Evolutionary conservation across 1,140 invertebrate species (phyloP), one percentile per base, ranked within the genome.

Genomic region (Bombus waltoni): DNA sequence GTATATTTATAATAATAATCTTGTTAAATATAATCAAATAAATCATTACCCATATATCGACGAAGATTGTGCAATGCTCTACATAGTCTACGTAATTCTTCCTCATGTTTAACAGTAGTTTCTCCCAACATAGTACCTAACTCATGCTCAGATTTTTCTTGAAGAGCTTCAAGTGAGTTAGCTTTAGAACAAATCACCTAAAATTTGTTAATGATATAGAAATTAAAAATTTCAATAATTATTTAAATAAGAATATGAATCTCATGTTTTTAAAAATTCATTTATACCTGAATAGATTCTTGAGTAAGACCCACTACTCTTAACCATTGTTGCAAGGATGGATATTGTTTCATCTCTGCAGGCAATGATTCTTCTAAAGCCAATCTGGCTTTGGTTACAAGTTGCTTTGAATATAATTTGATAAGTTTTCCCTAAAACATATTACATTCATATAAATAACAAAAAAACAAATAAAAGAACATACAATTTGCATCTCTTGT

Each of bases 361-460:
- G 96, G 95, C 92, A 97, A 93, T 77, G 96, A 95, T 83, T 85
- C 95, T 83, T 81, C 95, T 76, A 96, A 96, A 40, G 96, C 93
- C 92, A 98, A 96, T 94, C 97, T 97, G 84, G 97, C 96, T 95
- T 99, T 99, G 38, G 97, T 98, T 79, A 98, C 96, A 90, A 99
- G 95, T 96, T 99, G 98, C 85, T 97, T 97, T 59, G 98, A 98
- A 94, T 99, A 99, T 89, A 99, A 96, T 94, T 98, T 98, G 85
- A 99, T 97, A 80, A 99, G 95, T 95, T 99, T 99, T 53, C 98
- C 98, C 98, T 99, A 87, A 89, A 84, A 86, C 66, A 76, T 8
- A 83, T 62, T 44, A 76, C 47, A 62, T 15, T 76, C 8, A n/a
- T 18, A 38, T 57, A 68, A 53, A 73, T 32, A 53, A 65, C 18